Base-by-base conservation (phyloP, 2,888 invertebrate genomes). In the Eledona agricola region DNA sequence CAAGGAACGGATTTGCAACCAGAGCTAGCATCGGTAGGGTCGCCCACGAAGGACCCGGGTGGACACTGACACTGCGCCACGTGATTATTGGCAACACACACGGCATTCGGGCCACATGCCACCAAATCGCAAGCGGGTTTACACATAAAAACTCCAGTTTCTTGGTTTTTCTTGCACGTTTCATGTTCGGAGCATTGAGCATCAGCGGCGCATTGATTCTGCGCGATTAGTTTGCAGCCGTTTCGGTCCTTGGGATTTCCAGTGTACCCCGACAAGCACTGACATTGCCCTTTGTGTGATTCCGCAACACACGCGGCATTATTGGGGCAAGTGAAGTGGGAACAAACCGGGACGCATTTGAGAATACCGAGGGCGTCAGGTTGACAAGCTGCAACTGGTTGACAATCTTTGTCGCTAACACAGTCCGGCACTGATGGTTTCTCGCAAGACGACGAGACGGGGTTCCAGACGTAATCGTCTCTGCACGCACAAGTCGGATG, bases 211-310 rank as follows among this genome's bases (percentile, higher is more conserved):
- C 95, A 95, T 72, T 88, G 83, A 66, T 93, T 87, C 72, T 85
- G 87, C 7, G 84, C 80, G 1, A 87, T 74, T 6, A 83, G 83
- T 62, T 84, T 81, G 67, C 95, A 95, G n/a, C 95, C 95, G 59
- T 87, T 87, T 12, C 95, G 83, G 70, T 93, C 90, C 67, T 92
- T 92, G 9, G 94, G 91, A 79, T 96, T 95, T 20, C 96, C 96
- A 5, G 86, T 83, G 73, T 84, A 96, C 2, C 93, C 93, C 22
- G 83, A 78, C 9, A 90, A 78, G 71, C 96, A 96, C 67, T 90
- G 88, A 71, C 96, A 96, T 66, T 85, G 83, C 26, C 89, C 90
- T 66, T 81, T 81, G 66, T 92, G 92, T 50, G 82, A 80, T 54
- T 77, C 81, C 0, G 90, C 87, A 1, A 89, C 75, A 75, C 95